Percentiles rank a stretch among this genome's conserved stretches.
phyloP scores from a whole-genome alignment of 1,140 invertebrate genomes.

The Planococcus citri region DNA sequence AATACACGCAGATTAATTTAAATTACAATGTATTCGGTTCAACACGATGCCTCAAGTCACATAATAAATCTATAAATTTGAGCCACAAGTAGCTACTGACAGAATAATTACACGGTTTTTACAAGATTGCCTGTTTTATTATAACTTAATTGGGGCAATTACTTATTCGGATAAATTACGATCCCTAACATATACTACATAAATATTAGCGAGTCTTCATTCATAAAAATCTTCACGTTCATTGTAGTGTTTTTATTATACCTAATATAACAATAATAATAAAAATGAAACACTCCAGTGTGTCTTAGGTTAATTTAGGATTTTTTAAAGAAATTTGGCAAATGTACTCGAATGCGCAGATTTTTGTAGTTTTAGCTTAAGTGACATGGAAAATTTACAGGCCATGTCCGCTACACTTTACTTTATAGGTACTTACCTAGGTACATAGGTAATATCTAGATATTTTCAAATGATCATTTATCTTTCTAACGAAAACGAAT shows the following conservation, averaged over 20 bases:
- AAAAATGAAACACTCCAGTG: background rate
- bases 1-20: background rate
- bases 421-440: too few relatives aligned
- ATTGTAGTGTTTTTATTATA: slow-evolving; percentile 14
- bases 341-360: too few relatives aligned
- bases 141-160: slow-evolving; percentile 17
- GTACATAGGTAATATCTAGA: too few relatives aligned
- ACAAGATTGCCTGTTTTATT: background rate
- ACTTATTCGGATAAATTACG: slow-evolving; percentile 15
- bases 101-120: slow-evolving; percentile 13
- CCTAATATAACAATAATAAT: slow-evolving; percentile 15
- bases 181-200: background rate
- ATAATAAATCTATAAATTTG: slow-evolving; percentile 1
- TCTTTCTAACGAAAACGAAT: too few relatives aligned
- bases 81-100: slow-evolving; percentile 16
- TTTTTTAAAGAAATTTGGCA: too few relatives aligned
- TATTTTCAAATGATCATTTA: too few relatives aligned
- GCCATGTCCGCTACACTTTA: too few relatives aligned
- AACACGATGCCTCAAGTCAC: background rate
- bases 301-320: background rate
- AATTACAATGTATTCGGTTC: background rate
- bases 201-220: slow-evolving; percentile 8
- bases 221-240: slow-evolving; percentile 8
- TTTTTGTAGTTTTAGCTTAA: too few relatives aligned
- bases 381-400: too few relatives aligned